Evolutionary conservation across 2,888 invertebrate genomes (phyloP), one percentile per base, ranked within the genome.

Genomic region (Caenorhabditis macrosperma): DNA sequence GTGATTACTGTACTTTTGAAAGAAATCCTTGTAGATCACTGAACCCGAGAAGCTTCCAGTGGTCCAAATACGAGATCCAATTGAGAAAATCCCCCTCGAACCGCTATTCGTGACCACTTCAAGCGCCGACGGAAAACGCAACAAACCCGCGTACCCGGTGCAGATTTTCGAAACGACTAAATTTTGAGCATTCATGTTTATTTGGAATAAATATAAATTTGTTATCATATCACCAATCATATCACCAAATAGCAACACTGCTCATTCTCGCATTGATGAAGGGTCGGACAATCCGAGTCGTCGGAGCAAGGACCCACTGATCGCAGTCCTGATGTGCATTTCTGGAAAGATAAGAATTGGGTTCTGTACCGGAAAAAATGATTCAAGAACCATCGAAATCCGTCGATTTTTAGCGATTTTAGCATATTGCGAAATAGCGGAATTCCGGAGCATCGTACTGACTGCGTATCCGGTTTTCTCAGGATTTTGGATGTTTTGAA

Each of bases 231-330:
- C 17, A 24, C 5, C 15, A 57, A 17, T 52, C 15, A 50, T n/a
- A 71, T 9, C 10, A 66, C 22, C 24, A 79, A 52, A 69, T 82
- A 85, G 41, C 85, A 85, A 35, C 82, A 82, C 60, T 76, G 74
- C n/a, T 74, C 77, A 5, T 71, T 67, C 44, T 85, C 82, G 44
- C 82, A 85, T 30, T 72, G 72, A 64, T 85, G 85, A 6, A 85
- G 68, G 0, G 85, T 74, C 7, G 85, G 85, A 28, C 85, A 85
- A 22, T 85, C 85, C 2, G 78, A 68, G 46, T 85, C 85, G 3
- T 85, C 85, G 2, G 83, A 75, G 46, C 85, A 85, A 1, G 83
- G 85, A 0, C 85, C 85, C 17, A 85, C 82, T 1, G 82, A 71
- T 0, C 77, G 61, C 3, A 85, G 69, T 0, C 85, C 83, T 0